Evolutionary conservation across 2,797 vertebrate species (phyloP).

Genomic region (Muraenolepis orangiensis): DNA sequence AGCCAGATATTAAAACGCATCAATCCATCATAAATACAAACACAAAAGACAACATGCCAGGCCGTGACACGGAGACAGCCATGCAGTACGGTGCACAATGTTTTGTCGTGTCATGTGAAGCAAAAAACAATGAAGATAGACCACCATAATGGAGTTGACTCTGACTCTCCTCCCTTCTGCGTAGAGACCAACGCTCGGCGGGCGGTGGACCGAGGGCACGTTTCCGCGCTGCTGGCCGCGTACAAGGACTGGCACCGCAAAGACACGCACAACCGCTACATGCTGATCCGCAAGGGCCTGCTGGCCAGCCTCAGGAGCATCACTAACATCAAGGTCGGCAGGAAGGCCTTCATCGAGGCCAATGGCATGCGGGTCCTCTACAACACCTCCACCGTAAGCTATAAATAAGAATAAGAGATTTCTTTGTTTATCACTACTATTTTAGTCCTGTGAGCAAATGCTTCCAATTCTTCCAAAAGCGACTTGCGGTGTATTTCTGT

Average conservation of each 20-base stretch:
- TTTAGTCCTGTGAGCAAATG: neutral
- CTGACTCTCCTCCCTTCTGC: slow-evolving; percentile 4
- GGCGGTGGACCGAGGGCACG: slow-evolving; percentile 86
- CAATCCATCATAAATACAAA: too few relatives aligned
- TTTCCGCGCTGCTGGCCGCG: slow-evolving; percentile 81
- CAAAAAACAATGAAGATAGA: too few relatives aligned
- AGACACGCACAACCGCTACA: slow-evolving; percentile 88
- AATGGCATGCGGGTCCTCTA: slow-evolving; percentile 96
- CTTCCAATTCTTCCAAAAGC: neutral
- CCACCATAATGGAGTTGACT: too few relatives aligned
- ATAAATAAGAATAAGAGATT: neutral
- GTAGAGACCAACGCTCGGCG: slow-evolving; percentile 89
- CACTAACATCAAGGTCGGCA: slow-evolving; percentile 91
- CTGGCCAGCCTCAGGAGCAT: slow-evolving; percentile 91
- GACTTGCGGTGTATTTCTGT: neutral
- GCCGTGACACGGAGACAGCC: too few relatives aligned
- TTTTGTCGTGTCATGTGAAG: too few relatives aligned
- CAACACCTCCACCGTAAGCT: slow-evolving; percentile 87
- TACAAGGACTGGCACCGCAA: slow-evolving; percentile 97
- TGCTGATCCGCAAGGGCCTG: slow-evolving; percentile 92
- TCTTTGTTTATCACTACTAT: too few relatives aligned
- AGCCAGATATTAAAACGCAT: too few relatives aligned
- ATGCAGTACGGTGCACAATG: too few relatives aligned
- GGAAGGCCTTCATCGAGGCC: slow-evolving; percentile 90
- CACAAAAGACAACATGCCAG: too few relatives aligned